These are phyloP conservation scores for Herpetotheres cachinnans DNA, from an alignment of 2,113 vertebrate species.

Conservation along the genomic window DNA sequence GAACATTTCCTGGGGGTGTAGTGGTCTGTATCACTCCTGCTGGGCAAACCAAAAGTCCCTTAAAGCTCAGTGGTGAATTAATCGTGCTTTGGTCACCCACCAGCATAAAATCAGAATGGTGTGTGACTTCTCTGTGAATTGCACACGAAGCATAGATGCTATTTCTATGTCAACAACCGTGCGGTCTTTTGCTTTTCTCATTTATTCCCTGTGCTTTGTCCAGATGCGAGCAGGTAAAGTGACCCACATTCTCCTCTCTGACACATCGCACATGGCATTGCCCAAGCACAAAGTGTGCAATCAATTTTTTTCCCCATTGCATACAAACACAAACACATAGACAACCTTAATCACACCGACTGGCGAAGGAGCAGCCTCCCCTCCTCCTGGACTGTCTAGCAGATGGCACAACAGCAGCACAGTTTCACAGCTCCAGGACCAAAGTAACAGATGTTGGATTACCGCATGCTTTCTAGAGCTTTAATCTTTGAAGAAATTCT, in stretches of 20 bases:
- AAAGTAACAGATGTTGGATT: constrained; percentile 19
- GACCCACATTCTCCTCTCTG: not conserved
- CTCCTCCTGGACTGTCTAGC: not conserved
- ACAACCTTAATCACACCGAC: not conserved
- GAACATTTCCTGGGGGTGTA: not conserved
- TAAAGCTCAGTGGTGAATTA: not conserved
- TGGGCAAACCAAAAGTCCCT: not conserved
- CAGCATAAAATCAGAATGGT: not conserved
- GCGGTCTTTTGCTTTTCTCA: not conserved
- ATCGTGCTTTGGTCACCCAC: not conserved
- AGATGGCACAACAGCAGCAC: constrained; percentile 28
- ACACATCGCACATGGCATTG: not conserved
- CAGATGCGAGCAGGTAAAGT: not conserved
- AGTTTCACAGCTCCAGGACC: not conserved
- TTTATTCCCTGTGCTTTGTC: not conserved
- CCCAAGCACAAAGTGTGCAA: not conserved
- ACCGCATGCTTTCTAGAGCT: not conserved
- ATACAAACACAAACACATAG: not conserved
- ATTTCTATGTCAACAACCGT: not conserved
- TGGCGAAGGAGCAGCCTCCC: not conserved
- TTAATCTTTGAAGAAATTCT: constrained; percentile 7
- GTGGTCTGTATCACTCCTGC: not conserved
- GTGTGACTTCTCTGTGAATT: not conserved
- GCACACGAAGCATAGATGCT: not conserved
- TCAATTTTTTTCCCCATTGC: not conserved